Evolutionary conservation across 2,888 invertebrate genomes (phyloP).

Genomic region (Ischnus inquisitorius): DNA sequence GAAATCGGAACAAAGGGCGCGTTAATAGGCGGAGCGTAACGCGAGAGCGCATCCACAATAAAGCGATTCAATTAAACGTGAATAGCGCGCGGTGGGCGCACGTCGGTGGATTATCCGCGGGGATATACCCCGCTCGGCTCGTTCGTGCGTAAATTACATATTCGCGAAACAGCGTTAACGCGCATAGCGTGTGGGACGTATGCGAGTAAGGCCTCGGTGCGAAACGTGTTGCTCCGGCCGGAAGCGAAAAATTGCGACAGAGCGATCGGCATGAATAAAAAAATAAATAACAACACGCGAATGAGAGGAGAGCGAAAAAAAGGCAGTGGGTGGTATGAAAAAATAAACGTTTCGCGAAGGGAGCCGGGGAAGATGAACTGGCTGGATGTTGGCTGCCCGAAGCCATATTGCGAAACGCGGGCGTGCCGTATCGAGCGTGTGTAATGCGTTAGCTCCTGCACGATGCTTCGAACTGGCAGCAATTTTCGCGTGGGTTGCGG

Average conservation of each 20-base stretch:
- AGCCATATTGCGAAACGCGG: slow-evolving; percentile 58
- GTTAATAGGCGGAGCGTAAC: not conserved
- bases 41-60: not conserved
- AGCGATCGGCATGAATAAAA: not conserved
- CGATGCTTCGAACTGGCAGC: slow-evolving; percentile 30
- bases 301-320: not conserved
- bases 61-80: slow-evolving; percentile 30
- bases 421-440: slow-evolving; percentile 57
- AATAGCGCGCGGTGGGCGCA: not conserved
- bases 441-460: slow-evolving; percentile 49
- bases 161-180: slow-evolving; percentile 28
- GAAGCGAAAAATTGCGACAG: slow-evolving; percentile 49
- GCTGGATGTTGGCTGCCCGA: slow-evolving; percentile 20
- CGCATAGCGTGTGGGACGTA: not conserved
- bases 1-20: too few relatives aligned
- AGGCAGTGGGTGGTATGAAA: not conserved
- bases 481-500: slow-evolving; percentile 45
- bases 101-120: slow-evolving; percentile 14
- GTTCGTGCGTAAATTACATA: slow-evolving; percentile 45
- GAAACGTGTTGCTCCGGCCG: slow-evolving; percentile 54
- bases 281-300: not conserved
- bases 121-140: not conserved
- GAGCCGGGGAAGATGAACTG: slow-evolving; percentile 2
- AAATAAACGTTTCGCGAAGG: slow-evolving; percentile 14
- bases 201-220: slow-evolving; percentile 30